A percentile compares a stretch with the other conserved stretches of the same genome.
Conservation (phyloP, 2,797 vertebrate species). For the Microctenopoma stevenorrisi region DNA sequence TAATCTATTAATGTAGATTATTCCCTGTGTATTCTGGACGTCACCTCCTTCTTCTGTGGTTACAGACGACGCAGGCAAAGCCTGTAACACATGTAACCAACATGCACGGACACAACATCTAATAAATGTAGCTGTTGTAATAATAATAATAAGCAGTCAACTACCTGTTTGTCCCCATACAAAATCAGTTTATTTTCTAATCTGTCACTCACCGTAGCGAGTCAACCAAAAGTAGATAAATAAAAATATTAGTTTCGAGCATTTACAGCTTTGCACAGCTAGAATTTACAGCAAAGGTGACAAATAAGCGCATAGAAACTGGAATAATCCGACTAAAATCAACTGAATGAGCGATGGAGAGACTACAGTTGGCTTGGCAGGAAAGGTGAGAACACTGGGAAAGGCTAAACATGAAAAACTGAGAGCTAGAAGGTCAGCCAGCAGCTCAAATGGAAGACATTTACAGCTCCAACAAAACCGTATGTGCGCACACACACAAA, state of each 20-base stretch:
- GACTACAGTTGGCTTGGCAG: conserved; percentile 64
- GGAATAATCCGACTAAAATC: neutral
- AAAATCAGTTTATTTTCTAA: neutral
- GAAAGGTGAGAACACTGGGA: conserved; percentile 66
- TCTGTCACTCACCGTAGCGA: too few relatives aligned
- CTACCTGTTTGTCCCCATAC: too few relatives aligned
- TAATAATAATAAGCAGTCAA: too few relatives aligned
- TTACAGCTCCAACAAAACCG: conserved; percentile 82
- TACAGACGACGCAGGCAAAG: too few relatives aligned
- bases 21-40: neutral
- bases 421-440: conserved; percentile 83
- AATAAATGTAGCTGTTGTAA: too few relatives aligned
- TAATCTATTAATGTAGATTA: neutral
- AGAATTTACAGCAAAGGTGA: neutral
- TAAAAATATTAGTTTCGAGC: too few relatives aligned
- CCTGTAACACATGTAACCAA: too few relatives aligned
- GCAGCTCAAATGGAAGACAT: conserved; percentile 85
- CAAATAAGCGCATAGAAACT: neutral
- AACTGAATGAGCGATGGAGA: conserved; percentile 21
- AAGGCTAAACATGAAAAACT: conserved; percentile 77
- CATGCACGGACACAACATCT: too few relatives aligned
- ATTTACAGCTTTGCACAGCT: too few relatives aligned
- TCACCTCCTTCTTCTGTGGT: neutral
- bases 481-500: conserved; percentile 53
- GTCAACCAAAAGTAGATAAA: too few relatives aligned